Conservation (phyloP, 2,797 vertebrate species). For the Gambusia yucatana region DNA sequence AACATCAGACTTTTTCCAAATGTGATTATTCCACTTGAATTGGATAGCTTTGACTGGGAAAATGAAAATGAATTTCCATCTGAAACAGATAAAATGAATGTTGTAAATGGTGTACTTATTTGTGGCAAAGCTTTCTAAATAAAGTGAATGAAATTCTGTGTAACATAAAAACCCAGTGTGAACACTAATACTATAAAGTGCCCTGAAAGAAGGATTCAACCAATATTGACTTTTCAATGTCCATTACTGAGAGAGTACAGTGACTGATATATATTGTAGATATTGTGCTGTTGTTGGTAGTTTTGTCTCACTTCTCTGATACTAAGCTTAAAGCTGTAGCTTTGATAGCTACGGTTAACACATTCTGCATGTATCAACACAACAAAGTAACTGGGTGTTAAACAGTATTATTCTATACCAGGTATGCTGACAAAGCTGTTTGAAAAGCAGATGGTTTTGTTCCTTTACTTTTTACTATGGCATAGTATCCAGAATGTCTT, state of each 20-base stretch:
- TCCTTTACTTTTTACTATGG: background rate
- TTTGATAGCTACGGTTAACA: background rate
- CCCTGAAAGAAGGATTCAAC: background rate
- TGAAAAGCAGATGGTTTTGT: background rate
- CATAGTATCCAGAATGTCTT: background rate
- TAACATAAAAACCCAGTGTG: background rate
- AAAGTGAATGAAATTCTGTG: background rate
- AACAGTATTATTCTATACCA: background rate
- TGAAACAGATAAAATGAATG: background rate
- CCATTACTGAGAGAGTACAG: background rate
- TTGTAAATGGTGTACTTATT: background rate
- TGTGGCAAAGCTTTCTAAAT: background rate
- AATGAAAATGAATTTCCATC: background rate
- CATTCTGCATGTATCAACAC: background rate
- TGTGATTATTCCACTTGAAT: background rate
- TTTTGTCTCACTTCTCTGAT: background rate
- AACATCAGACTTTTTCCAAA: background rate
- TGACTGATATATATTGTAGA: background rate
- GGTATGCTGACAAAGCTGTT: background rate
- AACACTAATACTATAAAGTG: slow-evolving; percentile 1
- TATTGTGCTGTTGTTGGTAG: background rate
- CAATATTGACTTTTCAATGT: background rate
- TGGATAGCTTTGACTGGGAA: background rate
- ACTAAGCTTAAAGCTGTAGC: background rate
- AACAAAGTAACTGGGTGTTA: background rate